A percentile compares a stretch with the other conserved stretches of the same genome.
Evolutionary conservation across 2,113 vertebrate genomes (phyloP).

Genomic region (Passer domesticus): DNA sequence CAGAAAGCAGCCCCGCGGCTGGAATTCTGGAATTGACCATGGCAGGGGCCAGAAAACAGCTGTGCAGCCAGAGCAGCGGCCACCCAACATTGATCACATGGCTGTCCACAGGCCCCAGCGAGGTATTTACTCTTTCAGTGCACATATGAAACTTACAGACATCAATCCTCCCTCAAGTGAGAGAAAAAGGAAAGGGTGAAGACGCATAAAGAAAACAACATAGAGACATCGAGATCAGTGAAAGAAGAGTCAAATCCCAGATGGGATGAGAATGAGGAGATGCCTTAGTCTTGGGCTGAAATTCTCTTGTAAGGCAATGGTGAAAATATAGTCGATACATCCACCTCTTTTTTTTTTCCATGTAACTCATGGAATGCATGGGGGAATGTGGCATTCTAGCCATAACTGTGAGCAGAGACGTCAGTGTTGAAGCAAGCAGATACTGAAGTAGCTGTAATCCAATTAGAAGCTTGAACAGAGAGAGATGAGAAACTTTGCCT

Average conservation of each 20-base stretch:
- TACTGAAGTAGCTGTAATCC: background rate
- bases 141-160: background rate
- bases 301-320: background rate
- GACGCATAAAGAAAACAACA: background rate
- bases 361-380: no score
- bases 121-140: no score
- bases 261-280: background rate
- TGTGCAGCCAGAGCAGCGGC: no score
- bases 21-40: background rate
- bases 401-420: background rate
- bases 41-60: background rate
- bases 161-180: background rate
- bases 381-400: background rate
- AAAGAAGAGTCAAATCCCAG: background rate
- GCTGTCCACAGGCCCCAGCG: accelerated
- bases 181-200: background rate
- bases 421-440: background rate
- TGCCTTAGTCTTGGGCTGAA: background rate
- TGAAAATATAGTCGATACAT: background rate
- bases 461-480: background rate
- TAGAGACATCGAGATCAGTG: background rate
- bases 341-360: background rate
- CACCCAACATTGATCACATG: background rate
- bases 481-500: background rate
- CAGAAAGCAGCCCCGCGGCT: background rate